A percentile compares a stretch with the other conserved stretches of the same genome.
phyloP scores from a whole-genome alignment of 1,140 invertebrate species.

The Reticulitermes speratus region DNA sequence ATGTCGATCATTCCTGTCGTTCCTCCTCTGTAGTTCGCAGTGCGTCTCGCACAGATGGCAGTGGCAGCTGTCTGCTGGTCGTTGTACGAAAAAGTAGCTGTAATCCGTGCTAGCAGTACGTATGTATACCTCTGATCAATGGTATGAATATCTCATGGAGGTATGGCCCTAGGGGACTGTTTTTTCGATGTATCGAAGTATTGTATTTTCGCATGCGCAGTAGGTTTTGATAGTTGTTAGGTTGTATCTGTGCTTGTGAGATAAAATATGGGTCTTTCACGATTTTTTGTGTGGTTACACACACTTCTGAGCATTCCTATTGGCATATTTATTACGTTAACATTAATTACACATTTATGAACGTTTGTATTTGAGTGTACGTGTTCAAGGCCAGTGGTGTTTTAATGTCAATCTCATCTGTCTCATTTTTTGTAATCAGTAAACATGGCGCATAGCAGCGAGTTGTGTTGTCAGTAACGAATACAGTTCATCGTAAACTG shows the following conservation, averaged over 20 bases:
- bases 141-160: too few relatives aligned
- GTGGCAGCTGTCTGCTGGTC: too few relatives aligned
- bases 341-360: background rate
- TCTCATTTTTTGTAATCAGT: constrained; percentile 32
- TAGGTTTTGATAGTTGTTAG: background rate
- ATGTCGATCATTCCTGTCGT: too few relatives aligned
- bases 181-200: background rate
- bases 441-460: constrained; percentile 34
- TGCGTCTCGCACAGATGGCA: too few relatives aligned
- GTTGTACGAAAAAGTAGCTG: too few relatives aligned
- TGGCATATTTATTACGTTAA: constrained; percentile 22
- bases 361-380: background rate
- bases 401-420: constrained; percentile 31
- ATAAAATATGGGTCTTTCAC: constrained; percentile 27
- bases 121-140: too few relatives aligned
- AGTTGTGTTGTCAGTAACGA: constrained; percentile 20
- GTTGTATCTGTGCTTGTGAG: background rate
- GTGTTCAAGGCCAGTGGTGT: constrained; percentile 24
- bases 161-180: too few relatives aligned
- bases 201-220: constrained; percentile 12
- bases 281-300: constrained; percentile 21
- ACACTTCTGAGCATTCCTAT: constrained; percentile 23
- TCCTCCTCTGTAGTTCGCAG: too few relatives aligned
- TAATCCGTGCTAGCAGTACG: too few relatives aligned
- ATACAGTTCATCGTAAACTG: constrained; percentile 28